These are phyloP conservation scores for Odiellus spinosus DNA, from an alignment of 2,888 invertebrate species.

Conservation along the genomic window DNA sequence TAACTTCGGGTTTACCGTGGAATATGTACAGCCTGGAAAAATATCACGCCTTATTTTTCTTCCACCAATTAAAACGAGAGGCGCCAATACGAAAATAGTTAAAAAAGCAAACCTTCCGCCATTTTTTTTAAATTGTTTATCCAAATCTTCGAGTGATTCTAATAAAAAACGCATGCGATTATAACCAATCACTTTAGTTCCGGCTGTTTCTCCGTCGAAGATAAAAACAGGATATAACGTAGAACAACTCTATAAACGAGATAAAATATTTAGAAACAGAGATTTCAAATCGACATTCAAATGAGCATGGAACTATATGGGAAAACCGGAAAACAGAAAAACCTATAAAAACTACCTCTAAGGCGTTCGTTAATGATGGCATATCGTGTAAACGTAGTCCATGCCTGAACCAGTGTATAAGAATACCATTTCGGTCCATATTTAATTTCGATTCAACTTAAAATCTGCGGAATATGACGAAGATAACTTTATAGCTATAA, in stretches of 20 bases:
- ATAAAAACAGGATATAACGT: slow-evolving; percentile 47
- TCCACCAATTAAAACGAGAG: too few species aligned
- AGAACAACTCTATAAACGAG: slow-evolving; percentile 3
- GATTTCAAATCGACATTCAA: too few species aligned
- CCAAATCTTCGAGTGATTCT: slow-evolving; percentile 47
- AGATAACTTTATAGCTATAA: too few species aligned
- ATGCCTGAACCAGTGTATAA: slow-evolving; percentile 50
- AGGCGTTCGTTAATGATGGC: slow-evolving; percentile 37
- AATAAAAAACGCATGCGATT: slow-evolving; percentile 50
- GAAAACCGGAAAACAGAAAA: background rate
- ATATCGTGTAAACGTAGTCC: slow-evolving; percentile 51
- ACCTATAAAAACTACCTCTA: slow-evolving; percentile 38
- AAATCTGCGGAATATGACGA: too few species aligned
- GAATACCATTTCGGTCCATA: too few species aligned
- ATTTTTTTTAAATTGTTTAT: slow-evolving; percentile 39
- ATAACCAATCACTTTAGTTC: slow-evolving; percentile 32
- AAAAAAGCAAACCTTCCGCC: slow-evolving; percentile 33
- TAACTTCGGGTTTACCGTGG: slow-evolving; percentile 41
- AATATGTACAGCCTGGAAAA: slow-evolving; percentile 37
- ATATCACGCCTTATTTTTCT: background rate
- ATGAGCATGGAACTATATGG: too few species aligned
- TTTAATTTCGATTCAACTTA: too few species aligned
- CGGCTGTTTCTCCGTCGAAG: slow-evolving; percentile 57
- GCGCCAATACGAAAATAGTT: too few species aligned
- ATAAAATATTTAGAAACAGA: slow-evolving; percentile 1